Conservation (phyloP, 2,113 vertebrate genomes). For the Pyrgilauda ruficollis region DNA sequence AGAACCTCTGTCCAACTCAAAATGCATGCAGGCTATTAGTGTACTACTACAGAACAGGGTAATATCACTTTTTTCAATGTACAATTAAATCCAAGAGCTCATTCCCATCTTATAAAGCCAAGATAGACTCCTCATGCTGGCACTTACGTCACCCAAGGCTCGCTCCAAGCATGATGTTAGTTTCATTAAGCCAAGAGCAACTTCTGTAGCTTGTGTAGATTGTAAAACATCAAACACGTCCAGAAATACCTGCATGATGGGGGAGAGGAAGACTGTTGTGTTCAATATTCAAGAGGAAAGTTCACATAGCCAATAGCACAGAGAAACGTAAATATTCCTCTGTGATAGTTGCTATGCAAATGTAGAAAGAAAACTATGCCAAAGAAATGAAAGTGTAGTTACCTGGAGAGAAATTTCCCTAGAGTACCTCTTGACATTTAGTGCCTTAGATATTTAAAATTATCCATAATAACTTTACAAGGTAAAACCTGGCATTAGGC, state of each 20-base stretch:
- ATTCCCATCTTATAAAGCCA: neutral
- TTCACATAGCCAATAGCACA: neutral
- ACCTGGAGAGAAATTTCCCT: neutral
- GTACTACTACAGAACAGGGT: neutral
- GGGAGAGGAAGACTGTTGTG: neutral
- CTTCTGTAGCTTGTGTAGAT: neutral
- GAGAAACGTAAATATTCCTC: neutral
- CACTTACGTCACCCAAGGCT: slow-evolving; percentile 77
- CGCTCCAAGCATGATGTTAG: slow-evolving; percentile 74
- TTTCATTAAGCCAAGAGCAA: slow-evolving; percentile 76
- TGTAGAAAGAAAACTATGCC: neutral
- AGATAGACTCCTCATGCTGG: neutral
- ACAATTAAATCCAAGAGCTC: neutral
- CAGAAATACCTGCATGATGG: slow-evolving; percentile 69
- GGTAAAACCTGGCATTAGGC: neutral
- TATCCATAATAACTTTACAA: neutral
- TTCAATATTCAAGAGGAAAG: neutral
- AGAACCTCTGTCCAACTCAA: neutral
- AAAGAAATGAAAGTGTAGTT: neutral
- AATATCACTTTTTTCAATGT: neutral
- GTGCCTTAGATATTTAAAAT: neutral
- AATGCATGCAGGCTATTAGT: neutral
- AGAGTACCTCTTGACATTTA: neutral
- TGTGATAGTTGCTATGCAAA: neutral
- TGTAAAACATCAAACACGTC: slow-evolving; percentile 60